Conservation (phyloP, 2,113 vertebrate species). For the Bungarus multicinctus region DNA sequence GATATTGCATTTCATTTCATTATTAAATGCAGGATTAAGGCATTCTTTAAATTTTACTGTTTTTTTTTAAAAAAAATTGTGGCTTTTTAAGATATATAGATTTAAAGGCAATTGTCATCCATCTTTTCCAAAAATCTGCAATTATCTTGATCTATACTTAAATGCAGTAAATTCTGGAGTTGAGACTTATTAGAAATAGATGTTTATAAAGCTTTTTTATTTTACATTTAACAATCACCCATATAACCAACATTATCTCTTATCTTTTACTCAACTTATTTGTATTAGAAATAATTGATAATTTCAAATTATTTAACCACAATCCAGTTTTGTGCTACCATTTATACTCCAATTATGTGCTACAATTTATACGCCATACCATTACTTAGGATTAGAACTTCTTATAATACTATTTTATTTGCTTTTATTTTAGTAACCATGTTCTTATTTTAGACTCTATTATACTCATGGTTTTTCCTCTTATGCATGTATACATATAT, state of each 20-base stretch:
- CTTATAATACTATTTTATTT: not conserved
- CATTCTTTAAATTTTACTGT: not conserved
- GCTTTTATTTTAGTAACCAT: not conserved
- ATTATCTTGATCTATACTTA: not conserved
- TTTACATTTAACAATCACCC: not conserved
- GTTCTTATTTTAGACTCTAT: not conserved
- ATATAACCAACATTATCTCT: not conserved
- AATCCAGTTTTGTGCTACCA: not conserved
- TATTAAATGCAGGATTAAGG: not conserved
- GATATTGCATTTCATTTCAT: not conserved
- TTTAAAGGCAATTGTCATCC: not conserved
- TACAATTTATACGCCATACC: not conserved
- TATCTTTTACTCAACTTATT: not conserved
- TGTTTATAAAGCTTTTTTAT: not conserved
- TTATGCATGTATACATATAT: not conserved
- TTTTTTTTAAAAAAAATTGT: not conserved
- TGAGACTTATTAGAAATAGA: not conserved
- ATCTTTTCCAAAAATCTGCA: not conserved
- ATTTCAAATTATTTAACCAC: not conserved
- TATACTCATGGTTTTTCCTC: no score
- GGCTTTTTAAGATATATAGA: not conserved
- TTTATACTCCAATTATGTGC: not conserved
- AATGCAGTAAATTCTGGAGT: not conserved
- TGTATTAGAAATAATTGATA: not conserved
- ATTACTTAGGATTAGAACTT: not conserved